phyloP scores from a whole-genome alignment of 64 coral and sea anemone genomes.

The Exaiptasia diaphana region DNA sequence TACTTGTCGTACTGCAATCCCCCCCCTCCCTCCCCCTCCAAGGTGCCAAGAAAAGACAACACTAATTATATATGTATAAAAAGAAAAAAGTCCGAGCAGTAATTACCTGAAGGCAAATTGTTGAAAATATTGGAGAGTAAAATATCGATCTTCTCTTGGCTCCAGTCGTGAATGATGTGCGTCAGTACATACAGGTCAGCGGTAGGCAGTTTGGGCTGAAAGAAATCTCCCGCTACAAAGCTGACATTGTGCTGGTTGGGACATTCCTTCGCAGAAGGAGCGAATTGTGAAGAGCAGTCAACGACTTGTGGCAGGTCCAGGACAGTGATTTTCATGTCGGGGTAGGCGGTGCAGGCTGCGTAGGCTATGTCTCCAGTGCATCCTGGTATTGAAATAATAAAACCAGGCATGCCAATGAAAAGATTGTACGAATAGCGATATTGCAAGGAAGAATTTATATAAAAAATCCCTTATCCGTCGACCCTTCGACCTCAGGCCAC shows the following conservation, averaged over 20 bases:
- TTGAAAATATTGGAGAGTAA: conserved; percentile 57
- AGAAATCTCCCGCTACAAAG: conserved; percentile 58
- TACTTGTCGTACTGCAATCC: too few species aligned
- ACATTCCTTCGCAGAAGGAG: conserved; percentile 36
- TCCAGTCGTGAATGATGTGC: conserved; percentile 50
- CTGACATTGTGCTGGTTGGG: conserved; percentile 64
- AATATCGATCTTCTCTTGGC: conserved; percentile 31
- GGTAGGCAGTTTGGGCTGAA: conserved; percentile 43
- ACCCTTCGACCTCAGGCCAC: too few species aligned
- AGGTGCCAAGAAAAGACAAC: too few species aligned
- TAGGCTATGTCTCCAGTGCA: conserved; percentile 46
- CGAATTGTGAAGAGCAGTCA: conserved; percentile 19
- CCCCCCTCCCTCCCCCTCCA: too few species aligned
- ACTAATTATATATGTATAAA: too few species aligned
- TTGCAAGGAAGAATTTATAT: background rate
- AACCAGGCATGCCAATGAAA: background rate
- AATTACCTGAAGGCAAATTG: conserved; percentile 65
- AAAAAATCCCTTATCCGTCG: too few species aligned
- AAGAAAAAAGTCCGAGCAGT: too few species aligned
- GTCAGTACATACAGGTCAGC: conserved; percentile 67
- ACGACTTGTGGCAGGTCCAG: conserved; percentile 59
- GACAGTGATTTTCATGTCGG: conserved; percentile 70
- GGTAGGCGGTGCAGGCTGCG: conserved; percentile 49
- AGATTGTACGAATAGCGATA: background rate
- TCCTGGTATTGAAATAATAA: background rate